phyloP scores from a whole-genome alignment of 2,797 vertebrate genomes.

The Tympanoctomys barrerae region DNA sequence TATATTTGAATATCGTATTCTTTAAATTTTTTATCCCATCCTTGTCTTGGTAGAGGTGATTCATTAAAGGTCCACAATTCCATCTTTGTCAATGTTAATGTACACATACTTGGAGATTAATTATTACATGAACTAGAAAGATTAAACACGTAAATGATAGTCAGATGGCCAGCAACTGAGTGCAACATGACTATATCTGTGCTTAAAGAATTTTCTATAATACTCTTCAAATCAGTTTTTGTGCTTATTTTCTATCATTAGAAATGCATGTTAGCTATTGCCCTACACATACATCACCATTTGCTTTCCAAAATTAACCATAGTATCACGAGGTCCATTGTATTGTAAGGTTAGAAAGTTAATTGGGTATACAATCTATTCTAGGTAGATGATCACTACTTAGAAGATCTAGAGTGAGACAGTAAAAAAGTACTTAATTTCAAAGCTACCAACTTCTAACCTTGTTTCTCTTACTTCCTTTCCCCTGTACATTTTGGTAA shows the following conservation, averaged over 20 bases:
- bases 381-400: background rate
- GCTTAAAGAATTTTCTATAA: background rate
- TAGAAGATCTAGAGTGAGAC: constrained; percentile 48
- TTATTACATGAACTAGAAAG: constrained; percentile 43
- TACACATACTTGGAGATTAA: constrained; percentile 9
- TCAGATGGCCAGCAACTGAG: background rate
- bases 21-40: background rate
- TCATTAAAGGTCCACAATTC: constrained; percentile 41
- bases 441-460: constrained; percentile 18
- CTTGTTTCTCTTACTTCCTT: background rate
- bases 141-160: background rate
- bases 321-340: background rate
- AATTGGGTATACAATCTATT: constrained; percentile 7
- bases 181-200: constrained; percentile 27
- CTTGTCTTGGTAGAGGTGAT: background rate
- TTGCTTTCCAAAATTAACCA: constrained; percentile 23
- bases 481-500: background rate
- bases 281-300: background rate
- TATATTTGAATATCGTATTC: background rate
- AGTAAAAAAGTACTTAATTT: background rate
- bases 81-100: constrained; percentile 2
- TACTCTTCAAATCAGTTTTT: constrained; percentile 41
- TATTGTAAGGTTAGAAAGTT: background rate
- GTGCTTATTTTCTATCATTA: background rate
- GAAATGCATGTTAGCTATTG: constrained; percentile 8